Evolutionary conservation across 1,140 invertebrate species (phyloP), one percentile per base, ranked within the genome.

Genomic region (Drosophila rufa): DNA sequence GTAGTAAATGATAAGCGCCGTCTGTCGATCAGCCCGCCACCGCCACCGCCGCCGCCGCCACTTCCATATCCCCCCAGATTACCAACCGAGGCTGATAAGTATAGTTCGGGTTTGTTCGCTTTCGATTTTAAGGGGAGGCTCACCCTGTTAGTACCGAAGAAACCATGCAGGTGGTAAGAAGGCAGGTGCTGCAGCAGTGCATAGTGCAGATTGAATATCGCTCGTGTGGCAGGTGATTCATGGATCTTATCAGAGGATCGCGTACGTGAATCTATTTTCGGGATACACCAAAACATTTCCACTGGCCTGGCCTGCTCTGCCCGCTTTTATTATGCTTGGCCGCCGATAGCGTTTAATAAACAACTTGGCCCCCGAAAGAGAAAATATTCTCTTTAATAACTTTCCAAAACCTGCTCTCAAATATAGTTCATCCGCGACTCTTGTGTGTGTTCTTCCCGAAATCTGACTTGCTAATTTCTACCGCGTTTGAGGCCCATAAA

Each of bases 101-200:
- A 61, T 73, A 61, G 43, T 67, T 25, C 9, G 36, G 42, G 4
- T 40, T 3, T 38, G 33, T 67, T 42, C 12, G 56, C 66, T 57
- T 79, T 71, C 30, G 59, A 12, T 60, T 71, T 43, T 45, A 36
- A 33, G 15, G 38, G 22, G 22, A 40, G 36, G 53, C 25, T 40
- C 36, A 14, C 30, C n/a, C 53, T 15, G 51, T 86, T 82, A 87
- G 83, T 87, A 71, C 51, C 51, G 38, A 55, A 46, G 53, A 47
- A 67, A 83, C 65, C 73, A 89, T 87, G 83, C 43, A 78, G 58
- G 61, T 89, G 83, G 83, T 89, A 87, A 89, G 83, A 89, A 55
- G 57, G 50, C 50, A 57, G 43, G 38, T 56, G 55, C 46, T n/a
- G 8, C n/a, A 33, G n/a, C 30, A 36, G 5, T 42, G 19, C 42